Evolutionary conservation across 1,140 invertebrate genomes (phyloP).

Genomic region (Papilio helenus): DNA sequence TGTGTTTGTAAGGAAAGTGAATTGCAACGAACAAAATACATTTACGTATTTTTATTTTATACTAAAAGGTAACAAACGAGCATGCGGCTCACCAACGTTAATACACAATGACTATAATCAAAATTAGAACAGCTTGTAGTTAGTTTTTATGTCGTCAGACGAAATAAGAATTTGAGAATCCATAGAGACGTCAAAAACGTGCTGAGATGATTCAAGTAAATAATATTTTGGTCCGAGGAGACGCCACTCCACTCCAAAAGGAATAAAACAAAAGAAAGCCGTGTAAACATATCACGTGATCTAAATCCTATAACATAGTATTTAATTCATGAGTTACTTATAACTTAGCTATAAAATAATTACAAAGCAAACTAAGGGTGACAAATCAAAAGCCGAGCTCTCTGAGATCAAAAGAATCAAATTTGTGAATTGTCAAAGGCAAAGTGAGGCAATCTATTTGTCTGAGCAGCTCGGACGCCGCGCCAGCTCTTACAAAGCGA

Average conservation of each 20-base stretch:
- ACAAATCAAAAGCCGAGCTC: constrained; percentile 12
- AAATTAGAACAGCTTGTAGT: background rate
- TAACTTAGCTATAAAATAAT: constrained; percentile 4
- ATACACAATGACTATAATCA: background rate
- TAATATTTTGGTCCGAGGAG: too few relatives aligned
- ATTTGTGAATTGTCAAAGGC: constrained; percentile 25
- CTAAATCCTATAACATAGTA: background rate
- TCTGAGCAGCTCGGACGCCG: constrained; percentile 14
- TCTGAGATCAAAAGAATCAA: constrained; percentile 26
- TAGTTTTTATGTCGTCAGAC: too few relatives aligned
- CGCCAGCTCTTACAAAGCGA: constrained; percentile 8
- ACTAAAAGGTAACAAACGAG: background rate
- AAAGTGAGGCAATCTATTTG: constrained; percentile 28
- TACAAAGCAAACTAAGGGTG: constrained; percentile 18
- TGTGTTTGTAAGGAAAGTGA: constrained; percentile 15
- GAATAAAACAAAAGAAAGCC: background rate
- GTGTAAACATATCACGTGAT: too few relatives aligned
- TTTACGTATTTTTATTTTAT: background rate
- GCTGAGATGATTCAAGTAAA: too few relatives aligned
- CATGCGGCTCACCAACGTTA: background rate
- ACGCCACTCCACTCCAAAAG: too few relatives aligned
- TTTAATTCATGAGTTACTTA: background rate
- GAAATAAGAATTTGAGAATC: too few relatives aligned
- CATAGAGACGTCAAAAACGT: too few relatives aligned
- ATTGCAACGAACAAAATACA: constrained; percentile 18